These are phyloP conservation scores for Neomorphus geoffroyi DNA, from an alignment of 2,797 vertebrate genomes.

Conservation along the genomic window DNA sequence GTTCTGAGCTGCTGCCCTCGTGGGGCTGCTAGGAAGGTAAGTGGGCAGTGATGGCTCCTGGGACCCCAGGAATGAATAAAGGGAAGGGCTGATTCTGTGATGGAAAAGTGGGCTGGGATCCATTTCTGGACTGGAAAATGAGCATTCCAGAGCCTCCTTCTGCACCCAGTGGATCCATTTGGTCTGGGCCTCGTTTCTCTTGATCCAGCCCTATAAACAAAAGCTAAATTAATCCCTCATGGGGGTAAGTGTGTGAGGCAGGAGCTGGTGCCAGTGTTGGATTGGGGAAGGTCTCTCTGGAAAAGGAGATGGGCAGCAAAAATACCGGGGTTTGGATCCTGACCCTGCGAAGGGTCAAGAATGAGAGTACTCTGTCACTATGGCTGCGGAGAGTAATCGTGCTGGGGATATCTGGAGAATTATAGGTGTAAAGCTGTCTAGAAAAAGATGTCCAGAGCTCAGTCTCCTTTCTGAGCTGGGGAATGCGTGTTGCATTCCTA, in stretches of 20 bases:
- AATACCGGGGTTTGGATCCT: not conserved
- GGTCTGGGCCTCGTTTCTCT: not conserved
- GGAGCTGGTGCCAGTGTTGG: not conserved
- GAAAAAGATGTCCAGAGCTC: not conserved
- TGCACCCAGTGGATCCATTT: not conserved
- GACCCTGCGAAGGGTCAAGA: not conserved
- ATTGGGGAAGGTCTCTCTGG: not conserved
- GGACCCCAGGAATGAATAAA: not conserved
- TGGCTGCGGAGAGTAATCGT: not conserved
- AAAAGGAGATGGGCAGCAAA: not conserved
- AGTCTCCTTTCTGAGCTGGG: fast-evolving
- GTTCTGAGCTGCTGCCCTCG: not conserved
- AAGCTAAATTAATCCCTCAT: not conserved
- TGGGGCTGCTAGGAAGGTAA: not conserved
- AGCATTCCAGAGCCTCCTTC: not conserved
- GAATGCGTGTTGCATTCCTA: not conserved
- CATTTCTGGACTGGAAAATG: slow-evolving; percentile 11
- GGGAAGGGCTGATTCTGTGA: slow-evolving; percentile 9
- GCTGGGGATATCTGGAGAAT: not conserved
- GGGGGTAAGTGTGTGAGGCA: not conserved
- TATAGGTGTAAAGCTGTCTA: not conserved
- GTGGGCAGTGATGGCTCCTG: not conserved
- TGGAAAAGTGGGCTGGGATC: not conserved
- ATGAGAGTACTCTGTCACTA: not conserved
- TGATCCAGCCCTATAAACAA: not conserved